phyloP scores from a whole-genome alignment of 1,140 invertebrate species.

The Limonius californicus region DNA sequence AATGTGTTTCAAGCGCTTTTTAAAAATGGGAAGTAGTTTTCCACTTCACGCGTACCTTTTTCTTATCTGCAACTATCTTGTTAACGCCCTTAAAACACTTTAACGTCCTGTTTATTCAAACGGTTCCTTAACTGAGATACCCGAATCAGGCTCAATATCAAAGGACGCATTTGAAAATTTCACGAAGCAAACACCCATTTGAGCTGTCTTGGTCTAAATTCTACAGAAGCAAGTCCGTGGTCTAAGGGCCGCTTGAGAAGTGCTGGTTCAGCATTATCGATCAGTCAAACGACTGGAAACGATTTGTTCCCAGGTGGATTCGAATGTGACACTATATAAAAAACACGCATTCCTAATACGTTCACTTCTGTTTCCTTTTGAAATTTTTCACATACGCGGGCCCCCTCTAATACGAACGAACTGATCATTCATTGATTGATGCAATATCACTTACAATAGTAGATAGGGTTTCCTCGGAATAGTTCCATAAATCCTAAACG shows the following conservation, averaged over 20 bases:
- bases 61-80: not conserved
- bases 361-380: not conserved
- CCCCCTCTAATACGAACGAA: not conserved
- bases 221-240: not conserved
- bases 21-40: not conserved
- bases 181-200: not conserved
- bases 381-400: not conserved
- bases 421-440: not conserved
- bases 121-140: no score
- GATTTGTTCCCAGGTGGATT: slow-evolving; percentile 8
- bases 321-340: slow-evolving; percentile 3
- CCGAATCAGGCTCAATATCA: no score
- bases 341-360: slow-evolving; percentile 6
- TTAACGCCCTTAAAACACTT: not conserved
- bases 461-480: no score
- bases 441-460: not conserved
- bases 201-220: not conserved
- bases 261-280: slow-evolving; percentile 2
- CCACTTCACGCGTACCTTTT: no score
- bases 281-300: slow-evolving; percentile 10
- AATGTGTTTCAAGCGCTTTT: not conserved
- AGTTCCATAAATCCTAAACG: not conserved
- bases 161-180: not conserved
- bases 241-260: not conserved
- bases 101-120: no score